A percentile compares a stretch with the other conserved stretches of the same genome.
Evolutionary conservation across 2,797 vertebrate genomes (phyloP).

Genomic region (Tachyglossus aculeatus): DNA sequence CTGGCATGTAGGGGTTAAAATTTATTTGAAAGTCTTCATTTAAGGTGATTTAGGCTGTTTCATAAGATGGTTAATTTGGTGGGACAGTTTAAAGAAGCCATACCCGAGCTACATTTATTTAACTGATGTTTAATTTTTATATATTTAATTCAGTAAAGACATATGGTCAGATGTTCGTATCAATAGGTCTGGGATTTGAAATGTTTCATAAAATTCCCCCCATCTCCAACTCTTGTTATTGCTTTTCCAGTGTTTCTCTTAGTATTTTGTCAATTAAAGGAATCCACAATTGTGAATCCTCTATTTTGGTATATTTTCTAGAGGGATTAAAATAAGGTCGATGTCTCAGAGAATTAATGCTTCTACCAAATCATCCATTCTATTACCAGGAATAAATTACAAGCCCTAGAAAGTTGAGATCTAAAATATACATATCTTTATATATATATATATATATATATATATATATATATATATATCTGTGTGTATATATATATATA

Average conservation of each 20-base stretch:
- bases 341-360: too few relatives aligned
- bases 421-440: background rate
- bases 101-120: background rate
- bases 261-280: background rate
- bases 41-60: slow-evolving; percentile 1
- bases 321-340: background rate
- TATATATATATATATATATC: too few relatives aligned
- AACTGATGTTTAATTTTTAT: slow-evolving; percentile 29
- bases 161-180: background rate
- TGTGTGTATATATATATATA: too few relatives aligned
- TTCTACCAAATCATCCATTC: too few relatives aligned
- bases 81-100: slow-evolving; percentile 5
- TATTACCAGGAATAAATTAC: too few relatives aligned
- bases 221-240: too few relatives aligned
- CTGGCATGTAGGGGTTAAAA: slow-evolving; percentile 13
- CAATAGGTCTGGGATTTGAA: background rate
- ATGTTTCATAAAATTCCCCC: background rate
- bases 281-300: background rate
- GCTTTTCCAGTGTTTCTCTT: background rate
- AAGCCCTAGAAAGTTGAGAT: background rate
- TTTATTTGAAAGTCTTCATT: slow-evolving; percentile 29
- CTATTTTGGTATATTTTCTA: background rate
- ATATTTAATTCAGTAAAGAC: slow-evolving; percentile 5
- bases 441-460: too few relatives aligned
- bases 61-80: background rate